Conservation (phyloP, 2,888 invertebrate species). For the Steinernema carpocapsae region DNA sequence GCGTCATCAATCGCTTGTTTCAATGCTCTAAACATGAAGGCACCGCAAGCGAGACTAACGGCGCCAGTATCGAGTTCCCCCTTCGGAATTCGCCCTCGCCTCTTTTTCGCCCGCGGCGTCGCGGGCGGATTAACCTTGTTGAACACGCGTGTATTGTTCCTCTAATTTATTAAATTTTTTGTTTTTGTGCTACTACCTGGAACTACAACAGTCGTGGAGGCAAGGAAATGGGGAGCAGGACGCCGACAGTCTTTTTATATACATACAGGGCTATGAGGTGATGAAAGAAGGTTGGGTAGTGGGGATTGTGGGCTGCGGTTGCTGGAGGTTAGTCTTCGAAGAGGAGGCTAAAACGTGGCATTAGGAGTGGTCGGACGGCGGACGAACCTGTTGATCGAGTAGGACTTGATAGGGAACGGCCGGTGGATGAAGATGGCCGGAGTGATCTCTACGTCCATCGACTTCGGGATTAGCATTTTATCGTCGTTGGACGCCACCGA, state of each 20-base stretch:
- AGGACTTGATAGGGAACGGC: slow-evolving; percentile 28
- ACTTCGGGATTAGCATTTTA: slow-evolving; percentile 25
- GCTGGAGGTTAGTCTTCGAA: slow-evolving; percentile 5
- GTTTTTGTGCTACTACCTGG: slow-evolving; percentile 20
- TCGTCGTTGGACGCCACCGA: slow-evolving; percentile 22
- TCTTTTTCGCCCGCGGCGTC: background rate
- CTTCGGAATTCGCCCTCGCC: background rate
- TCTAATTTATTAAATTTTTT: slow-evolving; percentile 14
- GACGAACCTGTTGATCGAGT: slow-evolving; percentile 27
- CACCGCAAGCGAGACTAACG: background rate
- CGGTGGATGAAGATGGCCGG: slow-evolving; percentile 28
- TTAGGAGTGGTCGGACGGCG: too few relatives aligned
- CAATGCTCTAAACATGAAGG: background rate
- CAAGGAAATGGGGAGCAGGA: background rate
- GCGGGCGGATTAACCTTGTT: background rate
- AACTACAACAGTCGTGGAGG: slow-evolving; percentile 8
- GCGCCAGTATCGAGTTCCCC: background rate
- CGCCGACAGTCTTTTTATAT: slow-evolving; percentile 13
- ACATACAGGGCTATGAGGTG: slow-evolving; percentile 24
- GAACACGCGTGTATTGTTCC: background rate
- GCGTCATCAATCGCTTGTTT: slow-evolving; percentile 12
- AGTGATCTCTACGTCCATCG: slow-evolving; percentile 21
- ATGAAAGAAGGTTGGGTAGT: slow-evolving; percentile 29
- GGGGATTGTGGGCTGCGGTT: background rate
- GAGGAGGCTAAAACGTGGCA: background rate